A percentile compares a stretch with the other conserved stretches of the same genome.
phyloP scores from a whole-genome alignment of 2,888 invertebrate species.

The Catocala nupta region DNA sequence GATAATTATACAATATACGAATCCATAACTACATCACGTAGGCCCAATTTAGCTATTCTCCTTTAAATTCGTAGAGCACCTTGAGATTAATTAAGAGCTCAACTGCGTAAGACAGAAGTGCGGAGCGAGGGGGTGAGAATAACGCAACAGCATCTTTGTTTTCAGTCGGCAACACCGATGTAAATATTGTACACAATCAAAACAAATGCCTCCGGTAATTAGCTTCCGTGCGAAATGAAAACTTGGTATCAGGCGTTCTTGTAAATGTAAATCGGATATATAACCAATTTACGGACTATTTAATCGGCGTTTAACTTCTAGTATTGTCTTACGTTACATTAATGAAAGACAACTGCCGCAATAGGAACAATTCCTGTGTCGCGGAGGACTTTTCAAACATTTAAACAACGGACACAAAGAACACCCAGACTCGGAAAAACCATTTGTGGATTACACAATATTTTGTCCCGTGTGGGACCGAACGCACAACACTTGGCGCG shows the following conservation, averaged over 20 bases:
- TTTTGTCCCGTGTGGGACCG: no score
- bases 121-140: slow-evolving; percentile 6
- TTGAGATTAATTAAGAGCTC: slow-evolving; percentile 50
- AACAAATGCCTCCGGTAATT: slow-evolving; percentile 24
- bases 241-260: slow-evolving; percentile 9
- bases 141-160: slow-evolving; percentile 29
- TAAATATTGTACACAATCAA: slow-evolving; percentile 38
- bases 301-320: not conserved
- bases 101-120: slow-evolving; percentile 15
- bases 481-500: no score
- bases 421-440: no score
- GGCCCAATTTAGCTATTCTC: slow-evolving; percentile 4
- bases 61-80: slow-evolving; percentile 25
- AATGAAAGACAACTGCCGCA: no score
- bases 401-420: no score
- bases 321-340: no score
- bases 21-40: slow-evolving; percentile 33
- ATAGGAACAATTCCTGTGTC: no score
- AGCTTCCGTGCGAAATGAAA: slow-evolving; percentile 15
- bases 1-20: not conserved
- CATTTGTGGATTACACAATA: no score
- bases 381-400: no score
- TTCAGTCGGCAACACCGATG: slow-evolving; percentile 32
- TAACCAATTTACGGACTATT: not conserved
- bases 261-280: slow-evolving; percentile 7